Evolutionary conservation across 2,888 invertebrate genomes (phyloP).

Genomic region (Stenodera caucasica): DNA sequence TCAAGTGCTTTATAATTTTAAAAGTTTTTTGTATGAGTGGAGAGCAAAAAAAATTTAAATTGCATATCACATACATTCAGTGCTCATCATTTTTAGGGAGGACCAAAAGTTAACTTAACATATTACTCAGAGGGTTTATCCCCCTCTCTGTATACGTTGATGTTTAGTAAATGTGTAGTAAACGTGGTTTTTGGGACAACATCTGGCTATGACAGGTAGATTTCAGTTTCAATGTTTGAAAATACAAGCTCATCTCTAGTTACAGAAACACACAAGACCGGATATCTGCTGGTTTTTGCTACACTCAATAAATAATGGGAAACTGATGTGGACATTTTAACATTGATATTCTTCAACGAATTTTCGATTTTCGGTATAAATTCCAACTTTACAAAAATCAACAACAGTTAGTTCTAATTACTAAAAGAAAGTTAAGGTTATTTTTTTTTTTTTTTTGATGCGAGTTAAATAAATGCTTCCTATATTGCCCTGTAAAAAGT

Average conservation of each 20-base stretch:
- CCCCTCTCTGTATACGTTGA: conserved; percentile 8
- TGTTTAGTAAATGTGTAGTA: conserved; percentile 14
- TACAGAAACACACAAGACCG: not conserved
- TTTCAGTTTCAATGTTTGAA: not conserved
- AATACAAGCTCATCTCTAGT: not conserved
- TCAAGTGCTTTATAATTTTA: not conserved
- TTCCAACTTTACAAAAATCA: not conserved
- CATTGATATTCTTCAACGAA: no score
- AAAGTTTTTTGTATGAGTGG: not conserved
- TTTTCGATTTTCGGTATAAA: no score
- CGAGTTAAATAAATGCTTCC: conserved; percentile 36
- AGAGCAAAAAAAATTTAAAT: conserved; percentile 9
- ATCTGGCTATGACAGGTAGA: conserved; percentile 12
- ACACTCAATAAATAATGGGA: not conserved
- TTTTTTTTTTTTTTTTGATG: conserved; percentile 14
- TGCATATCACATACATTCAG: conserved; percentile 15
- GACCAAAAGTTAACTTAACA: conserved; percentile 12
- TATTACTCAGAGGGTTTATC: conserved; percentile 6
- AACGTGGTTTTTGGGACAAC: conserved; percentile 8
- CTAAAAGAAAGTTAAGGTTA: conserved; percentile 20
- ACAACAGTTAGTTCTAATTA: conserved; percentile 22
- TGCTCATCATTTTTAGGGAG: conserved; percentile 8
- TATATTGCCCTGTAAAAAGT: conserved; percentile 41
- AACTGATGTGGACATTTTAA: not conserved
- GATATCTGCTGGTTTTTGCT: not conserved